phyloP scores from a whole-genome alignment of 53 echinoderm and acorn worm species.

The Mesocentrotus franciscanus region DNA sequence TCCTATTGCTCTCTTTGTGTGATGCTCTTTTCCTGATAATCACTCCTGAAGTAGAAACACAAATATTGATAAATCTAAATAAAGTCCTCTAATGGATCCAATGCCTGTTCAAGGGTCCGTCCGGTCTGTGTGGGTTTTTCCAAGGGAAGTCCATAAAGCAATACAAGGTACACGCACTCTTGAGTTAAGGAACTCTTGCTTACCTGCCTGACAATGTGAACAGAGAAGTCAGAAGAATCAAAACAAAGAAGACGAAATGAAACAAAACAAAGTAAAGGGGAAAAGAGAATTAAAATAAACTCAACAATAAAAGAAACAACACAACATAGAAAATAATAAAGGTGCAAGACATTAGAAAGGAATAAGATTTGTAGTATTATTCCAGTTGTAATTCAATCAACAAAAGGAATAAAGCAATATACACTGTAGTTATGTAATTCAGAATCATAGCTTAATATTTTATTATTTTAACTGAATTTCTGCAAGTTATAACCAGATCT shows the following conservation, averaged over 20 bases:
- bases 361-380: neutral
- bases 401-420: neutral
- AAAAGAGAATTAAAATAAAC: too few species aligned
- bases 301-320: too few species aligned
- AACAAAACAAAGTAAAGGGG: too few species aligned
- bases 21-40: neutral
- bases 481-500: neutral
- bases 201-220: neutral
- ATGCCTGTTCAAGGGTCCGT: neutral
- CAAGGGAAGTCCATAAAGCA: constrained; percentile 8
- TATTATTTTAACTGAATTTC: too few species aligned
- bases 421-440: too few species aligned
- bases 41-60: neutral
- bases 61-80: neutral
- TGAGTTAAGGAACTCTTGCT: neutral
- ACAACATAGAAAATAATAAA: too few species aligned
- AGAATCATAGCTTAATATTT: too few species aligned
- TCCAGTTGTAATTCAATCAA: neutral
- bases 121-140: neutral
- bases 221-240: too few species aligned
- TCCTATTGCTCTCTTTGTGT: neutral
- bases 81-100: neutral
- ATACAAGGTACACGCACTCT: neutral
- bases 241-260: too few species aligned
- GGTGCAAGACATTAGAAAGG: neutral